Percentiles rank a stretch among this genome's conserved stretches.
Evolutionary conservation across 2,888 invertebrate genomes (phyloP).

Genomic region (Temnothorax unifasciatus): DNA sequence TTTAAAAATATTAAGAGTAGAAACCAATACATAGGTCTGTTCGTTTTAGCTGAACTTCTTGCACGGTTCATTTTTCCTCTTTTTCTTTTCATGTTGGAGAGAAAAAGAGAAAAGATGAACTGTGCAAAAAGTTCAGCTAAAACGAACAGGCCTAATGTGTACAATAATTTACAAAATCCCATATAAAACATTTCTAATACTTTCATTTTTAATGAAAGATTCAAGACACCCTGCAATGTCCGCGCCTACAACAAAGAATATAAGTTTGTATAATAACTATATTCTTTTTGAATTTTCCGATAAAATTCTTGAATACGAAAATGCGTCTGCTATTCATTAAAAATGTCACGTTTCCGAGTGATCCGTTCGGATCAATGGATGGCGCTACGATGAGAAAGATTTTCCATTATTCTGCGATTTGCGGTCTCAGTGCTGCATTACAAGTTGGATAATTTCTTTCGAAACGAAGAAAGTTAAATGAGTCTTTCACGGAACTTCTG

Average conservation of each 20-base stretch:
- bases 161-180: not conserved
- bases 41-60: too few relatives aligned
- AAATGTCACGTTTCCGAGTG: conserved; percentile 44
- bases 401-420: conserved; percentile 62
- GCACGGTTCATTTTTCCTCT: too few relatives aligned
- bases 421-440: conserved; percentile 54
- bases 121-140: too few relatives aligned
- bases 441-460: conserved; percentile 70
- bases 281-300: not conserved
- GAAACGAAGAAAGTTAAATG: conserved; percentile 73
- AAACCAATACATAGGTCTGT: too few relatives aligned
- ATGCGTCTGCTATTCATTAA: conserved; percentile 31
- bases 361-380: conserved; percentile 50
- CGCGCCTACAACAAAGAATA: not conserved
- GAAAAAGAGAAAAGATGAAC: too few relatives aligned
- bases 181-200: not conserved
- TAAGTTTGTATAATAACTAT: not conserved
- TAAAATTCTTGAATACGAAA: conserved; percentile 23
- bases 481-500: conserved; percentile 65
- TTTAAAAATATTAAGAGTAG: not conserved
- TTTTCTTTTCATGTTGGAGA: too few relatives aligned
- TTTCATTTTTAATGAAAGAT: not conserved
- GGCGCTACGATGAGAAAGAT: conserved; percentile 48
- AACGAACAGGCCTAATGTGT: not conserved
- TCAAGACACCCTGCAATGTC: not conserved